A percentile compares a stretch with the other conserved stretches of the same genome.
phyloP scores from a whole-genome alignment of 2,113 vertebrate species.

The Stegostoma tigrinum region DNA sequence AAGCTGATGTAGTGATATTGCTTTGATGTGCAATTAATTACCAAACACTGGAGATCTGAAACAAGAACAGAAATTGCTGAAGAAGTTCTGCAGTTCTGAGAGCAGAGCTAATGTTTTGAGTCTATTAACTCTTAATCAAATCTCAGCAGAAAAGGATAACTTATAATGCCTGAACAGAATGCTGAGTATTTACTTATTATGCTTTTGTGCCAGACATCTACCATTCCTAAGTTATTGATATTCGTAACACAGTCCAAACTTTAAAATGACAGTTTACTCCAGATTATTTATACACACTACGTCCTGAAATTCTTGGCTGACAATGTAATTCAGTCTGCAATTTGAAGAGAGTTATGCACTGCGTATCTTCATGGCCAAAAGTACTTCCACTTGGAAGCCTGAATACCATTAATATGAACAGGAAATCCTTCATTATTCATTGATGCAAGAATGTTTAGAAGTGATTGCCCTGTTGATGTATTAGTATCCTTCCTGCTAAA shows the following conservation, averaged over 20 bases:
- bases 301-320: not conserved
- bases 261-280: not conserved
- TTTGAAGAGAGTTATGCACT: not conserved
- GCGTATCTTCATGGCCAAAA: not conserved
- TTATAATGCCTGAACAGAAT: not conserved
- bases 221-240: not conserved
- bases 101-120: too few species aligned
- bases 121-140: not conserved
- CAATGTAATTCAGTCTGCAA: not conserved
- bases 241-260: not conserved
- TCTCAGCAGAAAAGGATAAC: not conserved
- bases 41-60: too few species aligned
- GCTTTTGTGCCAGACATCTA: not conserved
- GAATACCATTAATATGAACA: not conserved
- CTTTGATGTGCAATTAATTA: too few species aligned
- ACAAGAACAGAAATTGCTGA: too few species aligned
- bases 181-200: not conserved
- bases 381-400: not conserved
- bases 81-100: too few species aligned
- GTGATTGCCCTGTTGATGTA: not conserved
- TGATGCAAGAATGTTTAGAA: not conserved
- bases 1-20: too few species aligned
- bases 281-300: not conserved
- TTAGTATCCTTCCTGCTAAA: not conserved
- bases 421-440: not conserved